A percentile compares a stretch with the other conserved stretches of the same genome.
Evolutionary conservation across 2,888 invertebrate genomes (phyloP).

Genomic region (Morpho achilles): DNA sequence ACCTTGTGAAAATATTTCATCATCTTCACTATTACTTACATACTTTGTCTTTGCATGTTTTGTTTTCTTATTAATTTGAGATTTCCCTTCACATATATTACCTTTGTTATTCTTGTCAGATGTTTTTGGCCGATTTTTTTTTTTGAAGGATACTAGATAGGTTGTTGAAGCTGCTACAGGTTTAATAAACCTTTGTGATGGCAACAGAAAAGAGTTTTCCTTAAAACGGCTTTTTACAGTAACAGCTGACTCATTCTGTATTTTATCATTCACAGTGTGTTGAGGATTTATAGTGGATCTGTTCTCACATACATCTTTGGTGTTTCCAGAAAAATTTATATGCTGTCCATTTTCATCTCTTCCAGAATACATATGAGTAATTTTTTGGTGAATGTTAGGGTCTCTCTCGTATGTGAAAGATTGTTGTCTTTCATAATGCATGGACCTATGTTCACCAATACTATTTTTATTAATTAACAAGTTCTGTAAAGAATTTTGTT

Average conservation of each 20-base stretch:
- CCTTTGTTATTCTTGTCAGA: not conserved
- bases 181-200: conserved; percentile 55
- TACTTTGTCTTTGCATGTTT: not conserved
- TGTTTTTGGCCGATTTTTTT: conserved; percentile 2
- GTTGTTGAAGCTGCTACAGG: conserved; percentile 23
- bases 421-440: conserved; percentile 9
- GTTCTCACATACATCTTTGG: too few species aligned
- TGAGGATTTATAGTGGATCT: too few species aligned
- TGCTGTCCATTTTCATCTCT: too few species aligned
- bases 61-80: conserved; percentile 1
- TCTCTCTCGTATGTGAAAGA: conserved; percentile 16
- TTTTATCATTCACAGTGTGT: too few species aligned
- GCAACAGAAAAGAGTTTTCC: conserved; percentile 39
- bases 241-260: too few species aligned
- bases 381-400: too few species aligned
- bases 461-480: conserved; percentile 30
- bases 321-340: too few species aligned
- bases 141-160: conserved; percentile 1
- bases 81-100: too few species aligned
- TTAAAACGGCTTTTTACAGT: conserved; percentile 50
- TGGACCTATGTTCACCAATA: conserved; percentile 14
- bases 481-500: conserved; percentile 40
- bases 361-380: too few species aligned
- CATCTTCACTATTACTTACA: conserved; percentile 18
- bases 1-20: conserved; percentile 24